Base-by-base conservation (phyloP, 2,888 invertebrate genomes). In the Phymatocera aterrima region DNA sequence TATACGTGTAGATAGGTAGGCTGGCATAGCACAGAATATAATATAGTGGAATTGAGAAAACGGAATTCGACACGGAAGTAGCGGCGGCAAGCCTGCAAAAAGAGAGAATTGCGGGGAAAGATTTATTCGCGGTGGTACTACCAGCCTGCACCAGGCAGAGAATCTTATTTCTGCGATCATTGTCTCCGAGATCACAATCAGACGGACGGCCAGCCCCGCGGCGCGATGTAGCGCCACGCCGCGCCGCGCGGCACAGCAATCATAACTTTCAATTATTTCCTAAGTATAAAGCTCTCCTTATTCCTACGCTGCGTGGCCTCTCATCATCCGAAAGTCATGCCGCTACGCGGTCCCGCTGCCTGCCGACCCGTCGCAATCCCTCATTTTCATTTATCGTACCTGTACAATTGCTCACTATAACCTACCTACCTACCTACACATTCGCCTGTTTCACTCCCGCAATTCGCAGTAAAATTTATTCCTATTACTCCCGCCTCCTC, bases 251-350 rank as follows among this genome's bases (percentile, higher is more conserved):
- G 31, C 24, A 48, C 48, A n/a, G 70, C 34, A 70, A 70, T 70
- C 70, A 70, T 48, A 48, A 70, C 46, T 46, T 68, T 68, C 68
- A 68, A 68, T 68, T 46, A 40, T 68, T 68, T 43, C 46, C n/a
- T 46, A 21, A 37, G 61, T 37, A 64, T 64, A 43, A 70, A 48
- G 48, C 18, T 70, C 46, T 28, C 10, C 40, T 68, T 65, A 10
- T 28, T 65, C 6, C 18, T 54, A 18, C 54, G n/a, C n/a, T n/a
- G n/a, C n/a, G 60, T 40, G 40, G 12, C 37, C 60, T 64, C 24
- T 68, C 34, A 34, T 64, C 57, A 64, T 64, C 34, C 37, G 64
- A 64, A 64, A 10, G 10, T 64, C 18, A 64, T 64, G 34, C 37
- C 15, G 64, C 18, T 3, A 34, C 34, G 64, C 34, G 34, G 37